These are phyloP conservation scores for Phalloptychus januarius DNA, from an alignment of 2,797 vertebrate species.

Conservation along the genomic window DNA sequence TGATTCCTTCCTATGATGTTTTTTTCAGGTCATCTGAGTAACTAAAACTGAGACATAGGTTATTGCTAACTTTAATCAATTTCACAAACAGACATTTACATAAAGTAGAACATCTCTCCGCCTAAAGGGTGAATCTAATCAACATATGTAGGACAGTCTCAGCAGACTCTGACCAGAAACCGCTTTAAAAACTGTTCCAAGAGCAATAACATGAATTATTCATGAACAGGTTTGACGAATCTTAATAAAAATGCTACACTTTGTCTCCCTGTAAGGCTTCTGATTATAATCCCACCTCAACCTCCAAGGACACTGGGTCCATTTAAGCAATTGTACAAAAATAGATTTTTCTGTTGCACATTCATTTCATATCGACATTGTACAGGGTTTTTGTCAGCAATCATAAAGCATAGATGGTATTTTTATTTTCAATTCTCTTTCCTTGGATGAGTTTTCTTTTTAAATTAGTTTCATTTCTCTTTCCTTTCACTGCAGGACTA, in stretches of 20 bases:
- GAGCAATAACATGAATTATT: neutral
- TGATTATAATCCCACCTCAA: neutral
- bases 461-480: slow-evolving; percentile 4
- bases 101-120: neutral
- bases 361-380: neutral
- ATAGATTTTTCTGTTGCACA: neutral
- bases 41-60: neutral
- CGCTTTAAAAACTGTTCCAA: neutral
- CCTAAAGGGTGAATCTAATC: neutral
- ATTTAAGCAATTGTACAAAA: neutral
- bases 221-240: neutral
- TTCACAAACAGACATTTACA: neutral
- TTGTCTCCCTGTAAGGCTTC: neutral
- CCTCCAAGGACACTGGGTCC: neutral
- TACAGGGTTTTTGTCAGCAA: neutral
- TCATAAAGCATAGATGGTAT: neutral
- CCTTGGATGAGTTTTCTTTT: neutral
- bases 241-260: neutral
- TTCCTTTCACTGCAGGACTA: slow-evolving; percentile 80
- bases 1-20: neutral
- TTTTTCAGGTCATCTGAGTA: neutral
- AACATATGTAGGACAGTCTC: neutral
- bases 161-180: neutral
- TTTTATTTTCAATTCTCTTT: neutral
- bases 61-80: neutral